These are phyloP conservation scores for Centroberyx gerrardi DNA, from an alignment of 2,797 vertebrate genomes.

Conservation along the genomic window DNA sequence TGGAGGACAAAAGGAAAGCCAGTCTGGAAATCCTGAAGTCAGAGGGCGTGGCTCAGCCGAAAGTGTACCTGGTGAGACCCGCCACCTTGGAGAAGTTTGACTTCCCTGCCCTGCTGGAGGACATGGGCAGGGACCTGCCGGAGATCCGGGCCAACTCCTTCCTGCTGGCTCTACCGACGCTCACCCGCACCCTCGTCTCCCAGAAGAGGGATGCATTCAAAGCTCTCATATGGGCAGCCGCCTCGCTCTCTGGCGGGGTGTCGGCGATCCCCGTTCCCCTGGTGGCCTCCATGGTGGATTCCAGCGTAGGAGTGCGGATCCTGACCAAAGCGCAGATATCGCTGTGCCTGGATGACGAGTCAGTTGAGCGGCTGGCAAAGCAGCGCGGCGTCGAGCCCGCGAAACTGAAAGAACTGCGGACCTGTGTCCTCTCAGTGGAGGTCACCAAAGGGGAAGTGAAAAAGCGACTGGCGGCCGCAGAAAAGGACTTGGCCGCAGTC, in stretches of 20 bases:
- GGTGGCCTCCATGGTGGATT: constrained; percentile 84
- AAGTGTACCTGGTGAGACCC: constrained; percentile 76
- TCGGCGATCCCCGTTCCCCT: constrained; percentile 83
- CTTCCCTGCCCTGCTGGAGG: constrained; percentile 76
- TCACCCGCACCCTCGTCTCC: constrained; percentile 69
- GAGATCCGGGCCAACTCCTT: constrained; percentile 81
- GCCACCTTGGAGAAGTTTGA: constrained; percentile 76
- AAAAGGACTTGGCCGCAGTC: constrained; percentile 69
- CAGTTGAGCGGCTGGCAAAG: constrained; percentile 71
- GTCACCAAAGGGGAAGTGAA: constrained; percentile 82
- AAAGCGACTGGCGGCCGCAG: constrained; percentile 71
- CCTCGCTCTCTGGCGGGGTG: constrained; percentile 82
- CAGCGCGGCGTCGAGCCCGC: constrained; percentile 57
- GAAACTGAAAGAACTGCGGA: constrained; percentile 72
- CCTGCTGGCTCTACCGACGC: constrained; percentile 78
- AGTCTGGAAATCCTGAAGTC: constrained; percentile 71
- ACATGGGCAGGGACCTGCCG: constrained; percentile 76
- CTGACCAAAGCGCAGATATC: constrained; percentile 79
- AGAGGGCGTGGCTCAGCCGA: constrained; percentile 72
- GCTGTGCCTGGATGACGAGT: constrained; percentile 80
- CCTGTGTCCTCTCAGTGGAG: constrained; percentile 75
- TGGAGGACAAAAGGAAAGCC: constrained; percentile 71
- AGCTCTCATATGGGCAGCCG: constrained; percentile 82
- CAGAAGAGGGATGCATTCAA: constrained; percentile 84
- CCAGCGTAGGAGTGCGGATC: constrained; percentile 76